A percentile compares a stretch with the other conserved stretches of the same genome.
Conservation (phyloP, 2,888 invertebrate genomes). For the Himalopsyche tibetana region DNA sequence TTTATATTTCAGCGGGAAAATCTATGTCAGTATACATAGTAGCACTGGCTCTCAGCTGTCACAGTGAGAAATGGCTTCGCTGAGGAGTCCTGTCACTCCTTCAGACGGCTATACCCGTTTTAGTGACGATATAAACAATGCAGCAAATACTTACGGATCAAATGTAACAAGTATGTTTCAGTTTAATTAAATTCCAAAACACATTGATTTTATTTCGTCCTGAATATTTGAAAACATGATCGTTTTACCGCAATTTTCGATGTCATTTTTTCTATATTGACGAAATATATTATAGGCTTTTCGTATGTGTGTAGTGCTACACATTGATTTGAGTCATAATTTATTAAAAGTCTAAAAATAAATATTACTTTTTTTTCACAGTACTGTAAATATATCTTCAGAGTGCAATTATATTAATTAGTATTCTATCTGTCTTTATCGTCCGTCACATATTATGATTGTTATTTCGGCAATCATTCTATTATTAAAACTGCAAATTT, state of each 20-base stretch:
- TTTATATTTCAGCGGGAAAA: too few relatives aligned
- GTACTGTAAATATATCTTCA: too few relatives aligned
- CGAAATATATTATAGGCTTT: slow-evolving; percentile 15
- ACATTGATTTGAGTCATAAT: slow-evolving; percentile 30
- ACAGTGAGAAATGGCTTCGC: slow-evolving; percentile 75
- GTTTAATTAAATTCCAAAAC: neutral
- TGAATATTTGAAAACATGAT: slow-evolving; percentile 13
- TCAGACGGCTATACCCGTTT: slow-evolving; percentile 81
- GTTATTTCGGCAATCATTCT: too few relatives aligned
- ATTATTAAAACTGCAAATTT: too few relatives aligned
- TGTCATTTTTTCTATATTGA: slow-evolving; percentile 8
- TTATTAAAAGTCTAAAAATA: slow-evolving; percentile 2
- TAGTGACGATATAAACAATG: slow-evolving; percentile 75
- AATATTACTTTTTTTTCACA: neutral
- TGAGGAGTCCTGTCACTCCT: slow-evolving; percentile 78
- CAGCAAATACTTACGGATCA: slow-evolving; percentile 78
- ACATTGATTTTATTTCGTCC: neutral
- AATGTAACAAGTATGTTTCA: slow-evolving; percentile 78
- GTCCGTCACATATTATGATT: neutral
- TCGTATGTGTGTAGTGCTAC: slow-evolving; percentile 22
- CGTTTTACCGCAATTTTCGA: slow-evolving; percentile 6
- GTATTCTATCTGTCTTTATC: neutral
- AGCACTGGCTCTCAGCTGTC: slow-evolving; percentile 64
- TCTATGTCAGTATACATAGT: too few relatives aligned
- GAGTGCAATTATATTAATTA: neutral